Base-by-base conservation (phyloP, 2,113 vertebrate genomes). In the Lathamus discolor region DNA sequence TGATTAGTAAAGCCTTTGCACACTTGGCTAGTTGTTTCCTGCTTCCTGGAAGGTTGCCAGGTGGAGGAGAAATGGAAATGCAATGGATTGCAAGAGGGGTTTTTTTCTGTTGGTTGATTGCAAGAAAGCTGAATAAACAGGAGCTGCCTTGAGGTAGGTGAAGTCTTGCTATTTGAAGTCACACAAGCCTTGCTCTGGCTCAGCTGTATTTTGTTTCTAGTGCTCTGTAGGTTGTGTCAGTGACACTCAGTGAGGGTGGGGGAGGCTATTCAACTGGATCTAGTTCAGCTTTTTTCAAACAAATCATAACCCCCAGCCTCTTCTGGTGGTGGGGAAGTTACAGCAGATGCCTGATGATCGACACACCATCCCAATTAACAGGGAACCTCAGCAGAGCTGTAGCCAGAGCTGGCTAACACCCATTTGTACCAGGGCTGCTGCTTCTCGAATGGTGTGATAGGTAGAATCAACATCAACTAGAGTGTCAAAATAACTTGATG, bases 141-240 rank as follows among this genome's bases (percentile, higher is more conserved):
- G 92, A 96, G 95, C 97, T 97, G 97, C 96, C 96, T 97, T 96
- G 92, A 97, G 95, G 97, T 95, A 96, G 90, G 96, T 61, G 28
- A 82, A 97, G 88, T 96, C 95, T 95, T 96, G 77, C 82, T 62
- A 52, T 97, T 79, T 96, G 72, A 92, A 98, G 97, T 98, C 98
- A 98, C 95, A 81, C 95, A 97, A 97, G 52, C 88, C 79, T 96
- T 92, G 92, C 94, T 91, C 88, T 80, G 81, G 35, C 95, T 97
- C 88, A 75, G 80, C 92, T 89, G 88, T 93, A 54, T 90, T 90
- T 81, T 92, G 92, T 96, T 88, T 83, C 95, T 57, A 94, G 92
- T 86, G 80, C 93, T 94, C 92, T 83, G 66, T 92, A 89, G 77
- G 84, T 86, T 94, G 92, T 78, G 73, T 86, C 93, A 92, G 90